Evolutionary conservation across 2,113 vertebrate genomes (phyloP).

Genomic region (Ariopsis seemanni): DNA sequence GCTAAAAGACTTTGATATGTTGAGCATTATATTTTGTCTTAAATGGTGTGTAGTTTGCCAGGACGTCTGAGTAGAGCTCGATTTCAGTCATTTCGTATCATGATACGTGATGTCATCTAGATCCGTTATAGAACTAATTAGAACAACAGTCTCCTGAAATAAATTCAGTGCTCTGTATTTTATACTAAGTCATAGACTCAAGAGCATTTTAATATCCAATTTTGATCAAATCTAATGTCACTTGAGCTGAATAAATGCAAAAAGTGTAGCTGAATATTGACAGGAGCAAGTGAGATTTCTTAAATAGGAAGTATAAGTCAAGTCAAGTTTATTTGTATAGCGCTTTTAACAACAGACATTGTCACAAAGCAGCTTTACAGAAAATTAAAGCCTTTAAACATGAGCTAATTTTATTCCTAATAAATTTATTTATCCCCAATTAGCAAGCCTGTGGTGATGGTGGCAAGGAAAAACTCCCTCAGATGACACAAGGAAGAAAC

Average conservation of each 20-base stretch:
- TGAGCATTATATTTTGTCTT: neutral
- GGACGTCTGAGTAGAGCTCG: neutral
- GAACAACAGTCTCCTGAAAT: neutral
- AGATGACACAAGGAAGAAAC: too few relatives aligned
- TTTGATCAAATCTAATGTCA: neutral
- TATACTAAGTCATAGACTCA: neutral
- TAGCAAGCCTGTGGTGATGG: too few relatives aligned
- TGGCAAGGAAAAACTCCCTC: too few relatives aligned
- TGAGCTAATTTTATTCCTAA: too few relatives aligned
- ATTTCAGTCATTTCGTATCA: neutral
- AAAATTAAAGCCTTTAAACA: too few relatives aligned
- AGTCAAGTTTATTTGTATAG: too few relatives aligned
- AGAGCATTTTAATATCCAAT: neutral
- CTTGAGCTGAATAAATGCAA: neutral
- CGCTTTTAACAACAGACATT: too few relatives aligned
- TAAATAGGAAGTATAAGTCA: neutral
- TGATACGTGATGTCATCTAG: neutral
- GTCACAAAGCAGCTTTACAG: too few relatives aligned
- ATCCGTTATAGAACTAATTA: neutral
- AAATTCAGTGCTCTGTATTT: neutral
- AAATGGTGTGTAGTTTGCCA: neutral
- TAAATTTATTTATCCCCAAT: too few relatives aligned
- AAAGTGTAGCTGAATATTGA: neutral
- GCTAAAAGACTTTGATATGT: neutral
- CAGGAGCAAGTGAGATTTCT: neutral